A percentile compares a stretch with the other conserved stretches of the same genome.
These are phyloP conservation scores for Hyperoplus immaculatus DNA, from an alignment of 2,797 vertebrate species.

Conservation along the genomic window DNA sequence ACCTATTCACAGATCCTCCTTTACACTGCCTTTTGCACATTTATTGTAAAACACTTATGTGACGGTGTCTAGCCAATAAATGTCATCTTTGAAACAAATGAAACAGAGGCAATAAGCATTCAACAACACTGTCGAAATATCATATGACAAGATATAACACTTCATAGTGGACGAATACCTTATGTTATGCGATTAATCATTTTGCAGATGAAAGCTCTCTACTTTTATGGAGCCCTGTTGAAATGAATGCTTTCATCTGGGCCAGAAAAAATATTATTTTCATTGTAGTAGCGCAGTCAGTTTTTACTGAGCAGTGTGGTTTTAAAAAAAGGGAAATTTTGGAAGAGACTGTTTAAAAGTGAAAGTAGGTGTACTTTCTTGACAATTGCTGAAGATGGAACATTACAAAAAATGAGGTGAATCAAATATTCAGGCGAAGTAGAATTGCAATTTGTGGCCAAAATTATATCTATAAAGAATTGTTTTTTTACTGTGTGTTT, in stretches of 20 bases:
- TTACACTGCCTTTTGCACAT: slow-evolving; percentile 13
- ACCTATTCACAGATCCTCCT: slow-evolving; percentile 23
- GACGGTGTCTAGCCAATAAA: slow-evolving; percentile 56
- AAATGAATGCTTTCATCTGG: slow-evolving; percentile 23
- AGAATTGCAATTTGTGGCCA: not conserved
- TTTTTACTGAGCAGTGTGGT: slow-evolving; percentile 3
- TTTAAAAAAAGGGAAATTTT: not conserved
- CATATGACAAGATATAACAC: slow-evolving; percentile 40
- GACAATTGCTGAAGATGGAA: not conserved
- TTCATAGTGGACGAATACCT: slow-evolving; percentile 33
- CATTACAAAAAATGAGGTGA: not conserved
- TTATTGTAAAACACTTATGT: slow-evolving; percentile 36
- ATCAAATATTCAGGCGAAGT: not conserved
- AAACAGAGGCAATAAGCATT: slow-evolving; percentile 56
- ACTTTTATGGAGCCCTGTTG: not conserved
- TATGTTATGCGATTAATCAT: slow-evolving; percentile 57
- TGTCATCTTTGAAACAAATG: slow-evolving; percentile 57
- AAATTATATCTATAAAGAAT: not conserved
- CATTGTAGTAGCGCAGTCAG: not conserved
- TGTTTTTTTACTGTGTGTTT: too few species aligned
- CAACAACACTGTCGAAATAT: slow-evolving; percentile 62
- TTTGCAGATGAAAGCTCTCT: slow-evolving; percentile 9
- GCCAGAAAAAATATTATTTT: not conserved
- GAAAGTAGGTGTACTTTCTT: not conserved
- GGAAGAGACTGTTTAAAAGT: not conserved